Percentiles rank a stretch among this genome's conserved stretches.
Conservation (phyloP, 2,797 vertebrate genomes). For the Poliocrania exsul region DNA sequence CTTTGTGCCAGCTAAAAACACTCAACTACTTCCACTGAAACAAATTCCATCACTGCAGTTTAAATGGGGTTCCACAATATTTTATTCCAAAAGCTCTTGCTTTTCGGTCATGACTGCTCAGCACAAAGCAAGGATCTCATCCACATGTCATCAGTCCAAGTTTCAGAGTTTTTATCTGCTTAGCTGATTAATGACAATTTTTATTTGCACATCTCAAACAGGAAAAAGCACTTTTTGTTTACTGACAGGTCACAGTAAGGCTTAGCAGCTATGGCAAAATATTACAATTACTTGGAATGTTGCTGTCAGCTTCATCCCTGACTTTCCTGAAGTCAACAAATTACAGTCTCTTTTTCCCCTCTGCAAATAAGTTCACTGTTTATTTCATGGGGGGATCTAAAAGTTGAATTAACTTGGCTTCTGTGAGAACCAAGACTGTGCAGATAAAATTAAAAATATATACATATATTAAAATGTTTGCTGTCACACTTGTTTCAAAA, state of each 20-base stretch:
- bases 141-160: neutral
- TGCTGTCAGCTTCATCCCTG: neutral
- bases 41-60: neutral
- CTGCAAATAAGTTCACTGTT: neutral
- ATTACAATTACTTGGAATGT: neutral
- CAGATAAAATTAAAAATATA: neutral
- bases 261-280: neutral
- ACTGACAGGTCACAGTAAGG: neutral
- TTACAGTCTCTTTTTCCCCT: neutral
- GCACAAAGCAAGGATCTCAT: neutral
- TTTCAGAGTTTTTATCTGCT: neutral
- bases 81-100: neutral
- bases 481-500: neutral
- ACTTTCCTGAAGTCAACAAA: neutral
- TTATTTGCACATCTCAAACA: neutral
- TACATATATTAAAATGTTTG: neutral
- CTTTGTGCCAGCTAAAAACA: neutral
- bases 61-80: neutral
- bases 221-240: neutral
- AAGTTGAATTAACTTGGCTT: neutral
- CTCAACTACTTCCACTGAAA: neutral
- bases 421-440: neutral
- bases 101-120: neutral
- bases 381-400: neutral
- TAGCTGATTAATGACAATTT: neutral